Evolutionary conservation across 2,797 vertebrate genomes (phyloP), one percentile per base, ranked within the genome.

Genomic region (Poliocrania exsul): DNA sequence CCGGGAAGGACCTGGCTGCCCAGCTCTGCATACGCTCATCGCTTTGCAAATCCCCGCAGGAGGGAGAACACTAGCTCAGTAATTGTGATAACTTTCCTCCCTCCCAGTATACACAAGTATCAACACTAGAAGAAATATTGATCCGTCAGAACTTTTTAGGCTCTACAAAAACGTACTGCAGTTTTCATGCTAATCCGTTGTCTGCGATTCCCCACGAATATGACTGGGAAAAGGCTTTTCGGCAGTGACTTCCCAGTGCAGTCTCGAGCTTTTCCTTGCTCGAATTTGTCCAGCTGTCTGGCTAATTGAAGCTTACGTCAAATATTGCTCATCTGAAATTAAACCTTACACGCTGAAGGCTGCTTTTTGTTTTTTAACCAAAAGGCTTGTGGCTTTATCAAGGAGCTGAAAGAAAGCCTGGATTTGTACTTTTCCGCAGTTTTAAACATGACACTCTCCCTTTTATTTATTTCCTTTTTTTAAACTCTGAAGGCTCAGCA

Each of bases 401-500:
- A 73, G 86, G 60, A 94, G 51, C 71, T 35, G 37, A 91, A 87
- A 93, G 71, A 65, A 95, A 95, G 65, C 29, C 47, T n/a, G 66
- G 79, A 78, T 87, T 87, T 62, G 50, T 87, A 44, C 79, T 91
- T 75, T 83, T 82, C 69, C 33, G 25, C 53, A 67, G 79, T 95
- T 92, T 94, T 78, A 94, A 94, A 94, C 84, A 69, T 35, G 93
- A 94, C 87, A 84, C 86, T 81, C 77, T 89, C 9, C 23, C 74
- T 92, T 87, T 69, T 28, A 58, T 38, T 65, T n/a, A 46, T 67
- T 82, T 94, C 82, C 67, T 67, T 75, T 90, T 73, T 78, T 85
- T 31, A 87, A 92, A 85, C 94, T 89, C 91, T 16, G 91, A 71
- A 42, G 88, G 84, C 93, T 90, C 91, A 54, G 96, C 93, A 88